These are phyloP conservation scores for Pelusios castaneus DNA, from an alignment of 2,113 vertebrate species.

Conservation along the genomic window DNA sequence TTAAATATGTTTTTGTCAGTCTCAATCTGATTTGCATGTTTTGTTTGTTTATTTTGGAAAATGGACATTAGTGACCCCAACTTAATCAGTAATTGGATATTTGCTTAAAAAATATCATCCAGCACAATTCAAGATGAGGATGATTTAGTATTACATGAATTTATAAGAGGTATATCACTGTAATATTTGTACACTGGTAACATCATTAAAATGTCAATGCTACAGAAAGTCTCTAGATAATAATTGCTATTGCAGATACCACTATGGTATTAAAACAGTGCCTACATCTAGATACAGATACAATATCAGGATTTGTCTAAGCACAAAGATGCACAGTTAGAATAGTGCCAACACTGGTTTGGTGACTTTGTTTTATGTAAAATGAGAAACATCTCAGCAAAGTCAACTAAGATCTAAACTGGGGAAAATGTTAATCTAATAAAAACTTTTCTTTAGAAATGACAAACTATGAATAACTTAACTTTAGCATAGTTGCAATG, in stretches of 20 bases:
- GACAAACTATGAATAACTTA: background rate
- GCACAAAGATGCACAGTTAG: background rate
- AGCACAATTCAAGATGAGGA: background rate
- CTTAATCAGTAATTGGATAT: background rate
- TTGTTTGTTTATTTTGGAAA: background rate
- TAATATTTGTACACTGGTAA: background rate
- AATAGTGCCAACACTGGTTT: background rate
- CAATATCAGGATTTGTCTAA: background rate
- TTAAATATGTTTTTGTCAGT: background rate
- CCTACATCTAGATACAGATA: background rate
- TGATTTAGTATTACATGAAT: background rate
- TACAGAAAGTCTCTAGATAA: background rate
- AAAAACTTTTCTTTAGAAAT: background rate
- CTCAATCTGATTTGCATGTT: background rate
- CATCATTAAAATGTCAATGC: constrained; percentile 7
- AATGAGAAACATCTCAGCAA: background rate
- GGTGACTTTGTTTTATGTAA: background rate
- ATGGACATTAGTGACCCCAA: background rate
- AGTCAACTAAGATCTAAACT: background rate
- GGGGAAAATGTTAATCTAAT: background rate
- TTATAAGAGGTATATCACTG: background rate
- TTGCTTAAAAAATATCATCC: background rate
- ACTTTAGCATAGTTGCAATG: background rate
- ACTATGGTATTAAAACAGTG: background rate
- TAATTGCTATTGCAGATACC: background rate